Evolutionary conservation across 35 echinoderm and acorn worm species (phyloP), one percentile per base, ranked within the genome.

Genomic region (Antedon bifida): DNA sequence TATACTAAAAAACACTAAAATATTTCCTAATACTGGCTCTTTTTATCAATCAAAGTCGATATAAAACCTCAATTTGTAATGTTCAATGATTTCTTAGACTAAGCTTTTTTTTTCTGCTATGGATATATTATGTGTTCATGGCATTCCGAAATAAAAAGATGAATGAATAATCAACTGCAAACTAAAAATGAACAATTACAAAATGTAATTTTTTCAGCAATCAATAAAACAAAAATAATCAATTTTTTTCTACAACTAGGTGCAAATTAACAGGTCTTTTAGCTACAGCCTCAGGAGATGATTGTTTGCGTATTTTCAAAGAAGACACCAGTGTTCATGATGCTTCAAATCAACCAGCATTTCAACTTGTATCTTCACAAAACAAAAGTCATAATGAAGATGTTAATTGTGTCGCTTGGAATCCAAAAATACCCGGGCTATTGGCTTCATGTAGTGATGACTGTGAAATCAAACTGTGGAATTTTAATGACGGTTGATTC

Each of bases 361-460:
- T 99, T 51, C 35, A 87, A 31, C 78, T 87, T 35, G 79, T 85
- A 0, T 77, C 73, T 30, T 86, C 82, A 35, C 77, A 75, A 75
- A 89, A 84, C 46, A 73, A 86, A 74, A 91, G 90, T 31, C 95
- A 99, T 78, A 0, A 34, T 32, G 95, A 90, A 31, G 95, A 99
- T 88, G 88, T 99, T 13, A 99, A 99, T 74, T 73, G 76, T 44
- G 85, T 99, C 8, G 83, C 77, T 23, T 99, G 95, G 91, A 92
- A 99, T 82, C 95, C 95, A 30, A 90, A 85, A 46, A 88, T 83
- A 30, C 0, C 81, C 78, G 90, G 90, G 73, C 55, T 92, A 30
- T 82, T 99, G 23, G 90, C 91, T 16, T 90, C 95, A n/a, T 89
- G 87, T 77, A 83, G 91, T 26, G 95, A 99, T 84, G 95, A 99